A percentile compares a stretch with the other conserved stretches of the same genome.
Conservation (phyloP, 2,797 vertebrate species). For the Leptatherina wallacei region DNA sequence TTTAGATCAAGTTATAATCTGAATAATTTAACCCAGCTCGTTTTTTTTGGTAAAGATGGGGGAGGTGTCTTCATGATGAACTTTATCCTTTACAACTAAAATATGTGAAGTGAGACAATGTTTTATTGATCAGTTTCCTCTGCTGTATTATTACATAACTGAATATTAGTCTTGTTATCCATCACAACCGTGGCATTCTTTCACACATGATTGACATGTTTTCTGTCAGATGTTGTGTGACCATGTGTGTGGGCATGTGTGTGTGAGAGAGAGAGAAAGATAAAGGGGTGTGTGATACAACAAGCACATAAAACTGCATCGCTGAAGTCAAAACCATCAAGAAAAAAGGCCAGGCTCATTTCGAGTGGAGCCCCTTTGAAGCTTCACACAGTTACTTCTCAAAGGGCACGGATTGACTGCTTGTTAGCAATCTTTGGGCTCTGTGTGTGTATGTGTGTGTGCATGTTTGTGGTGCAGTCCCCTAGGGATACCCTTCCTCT, state of each 20-base stretch:
- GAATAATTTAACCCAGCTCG: conserved; percentile 68
- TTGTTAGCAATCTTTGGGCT: conserved; percentile 65
- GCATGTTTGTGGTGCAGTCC: conserved; percentile 40
- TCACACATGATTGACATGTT: conserved; percentile 11
- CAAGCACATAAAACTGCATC: conserved; percentile 54
- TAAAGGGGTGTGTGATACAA: conserved; percentile 29
- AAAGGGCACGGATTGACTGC: conserved; percentile 68
- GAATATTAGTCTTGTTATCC: conserved; percentile 49
- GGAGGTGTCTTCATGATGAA: conserved; percentile 36
- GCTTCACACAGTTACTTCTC: conserved; percentile 66
- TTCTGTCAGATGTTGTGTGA: conserved; percentile 16
- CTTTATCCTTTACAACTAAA: conserved; percentile 52
- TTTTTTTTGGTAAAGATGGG: conserved; percentile 6
- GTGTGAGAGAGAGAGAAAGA: conserved; percentile 5
- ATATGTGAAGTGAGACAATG: conserved; percentile 47
- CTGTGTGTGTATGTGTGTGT: conserved; percentile 32
- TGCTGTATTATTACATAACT: conserved; percentile 57
- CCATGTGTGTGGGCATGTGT: conserved; percentile 2
- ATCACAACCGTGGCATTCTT: conserved; percentile 15
- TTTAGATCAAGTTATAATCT: conserved; percentile 68
- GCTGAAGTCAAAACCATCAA: conserved; percentile 61
- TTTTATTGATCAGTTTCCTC: conserved; percentile 58
- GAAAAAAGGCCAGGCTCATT: conserved; percentile 48
- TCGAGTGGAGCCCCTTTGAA: conserved; percentile 63
- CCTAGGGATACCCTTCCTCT: conserved; percentile 62